Base-by-base conservation (phyloP, 2,888 invertebrate genomes). In the Pheosia tremula region DNA sequence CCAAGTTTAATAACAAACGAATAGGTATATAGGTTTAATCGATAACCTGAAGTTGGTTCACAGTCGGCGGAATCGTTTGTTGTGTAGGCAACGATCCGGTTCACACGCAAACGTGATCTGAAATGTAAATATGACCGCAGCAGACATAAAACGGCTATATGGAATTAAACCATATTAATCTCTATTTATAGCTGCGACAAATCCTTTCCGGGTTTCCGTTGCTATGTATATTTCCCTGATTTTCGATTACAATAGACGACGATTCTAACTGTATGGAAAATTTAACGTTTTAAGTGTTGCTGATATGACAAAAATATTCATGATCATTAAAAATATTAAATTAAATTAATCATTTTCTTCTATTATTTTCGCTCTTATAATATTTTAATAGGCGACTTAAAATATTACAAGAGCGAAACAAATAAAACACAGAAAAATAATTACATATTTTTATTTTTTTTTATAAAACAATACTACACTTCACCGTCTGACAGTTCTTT, bases 161-260 rank as follows among this genome's bases (percentile, higher is more conserved):
- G 81, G 85, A 87, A 86, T 89, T 86, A 88, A 87, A 85, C 78
- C 85, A 84, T 83, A 88, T 88, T 88, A 83, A 89, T 86, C 85
- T 82, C 75, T 84, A 87, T 88, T 86, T 87, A 88, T 87, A 80
- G 79, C 72, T 71, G 66, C 75, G 65, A 77, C 75, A 84, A 85
- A 87, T 84, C 81, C 83, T 72, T 68, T 71, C 58, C 78, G 78
- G 80, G 80, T 81, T 79, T 80, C 69, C 62, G 62, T 61, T 59
- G 60, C 60, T 65, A 53, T 64, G 61, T 68, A 61, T 56, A 68
- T 66, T 69, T 68, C 62, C 61, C 39, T 38, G 67, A 64, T 55
- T 68, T 58, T 24, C 24, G 24, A 24, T 24, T 24, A 24, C 24
- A 24, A 24, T 24, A 24, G 24, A 24, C 24, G 24, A 24, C 24